Evolutionary conservation across 1,140 invertebrate genomes (phyloP), one percentile per base, ranked within the genome.

Genomic region (Thaumetopoea pityocampa): DNA sequence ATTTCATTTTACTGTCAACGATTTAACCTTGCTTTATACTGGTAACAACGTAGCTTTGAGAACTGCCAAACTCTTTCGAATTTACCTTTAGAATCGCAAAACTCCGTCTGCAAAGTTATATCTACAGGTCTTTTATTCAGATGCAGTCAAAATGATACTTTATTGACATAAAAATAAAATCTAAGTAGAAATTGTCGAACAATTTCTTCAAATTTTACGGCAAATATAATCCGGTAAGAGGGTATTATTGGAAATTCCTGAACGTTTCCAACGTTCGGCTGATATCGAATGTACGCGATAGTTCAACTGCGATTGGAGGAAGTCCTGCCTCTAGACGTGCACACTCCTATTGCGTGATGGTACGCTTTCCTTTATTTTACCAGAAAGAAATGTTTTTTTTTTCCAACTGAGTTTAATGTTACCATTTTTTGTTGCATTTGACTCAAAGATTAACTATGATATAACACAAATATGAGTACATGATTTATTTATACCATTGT

Each of bases 221-320:
- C 6, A 36, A 45, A 10, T 34, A 8, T 28, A 42, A 27, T 23
- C 33, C 30, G 8, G 40, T 36, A 5, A 27, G 27, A 41, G 42
- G 57, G 70, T 67, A 67, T 73, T 81, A 82, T 79, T 79, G 72
- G 70, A 76, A 81, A 82, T 82, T 79, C 72, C 67, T 69, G 68
- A 67, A 71, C 66, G 71, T 70, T 49, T 42, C 50, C 42, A 70
- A 58, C 57, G 58, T 64, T 69, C 53, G 50, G 45, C 50, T 58
- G 64, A 71, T 76, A 73, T 69, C 55, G 59, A 64, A 77, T 63
- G 70, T 62, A 62, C 60, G 48, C 62, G 62, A 57, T 65, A 68
- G 68, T 65, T 64, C 37, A 54, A 51, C 57, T 56, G 59, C 60
- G 72, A 78, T 77, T 76, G 65, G 55, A 71, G 61, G 47, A 55